These are phyloP conservation scores for Odontamblyopus rebecca DNA, from an alignment of 2,797 vertebrate species.

Conservation along the genomic window DNA sequence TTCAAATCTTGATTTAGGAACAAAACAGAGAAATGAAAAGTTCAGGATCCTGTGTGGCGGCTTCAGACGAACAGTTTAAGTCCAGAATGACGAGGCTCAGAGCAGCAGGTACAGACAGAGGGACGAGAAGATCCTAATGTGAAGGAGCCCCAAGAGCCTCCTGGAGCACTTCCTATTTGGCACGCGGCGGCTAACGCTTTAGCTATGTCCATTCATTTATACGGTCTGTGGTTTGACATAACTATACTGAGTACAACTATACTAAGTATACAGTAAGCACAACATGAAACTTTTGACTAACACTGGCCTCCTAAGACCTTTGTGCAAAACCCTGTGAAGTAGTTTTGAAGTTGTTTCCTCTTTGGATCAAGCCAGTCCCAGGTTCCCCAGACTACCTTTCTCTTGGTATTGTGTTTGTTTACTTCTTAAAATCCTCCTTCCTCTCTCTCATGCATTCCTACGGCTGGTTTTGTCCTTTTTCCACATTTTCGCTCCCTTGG, in stretches of 20 bases:
- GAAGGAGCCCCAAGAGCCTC: no score
- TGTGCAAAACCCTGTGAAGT: background rate
- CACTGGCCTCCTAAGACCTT: background rate
- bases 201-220: no score
- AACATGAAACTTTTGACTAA: background rate
- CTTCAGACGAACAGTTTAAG: no score
- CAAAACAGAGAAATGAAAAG: no score
- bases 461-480: background rate
- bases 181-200: no score
- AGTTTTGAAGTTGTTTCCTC: background rate
- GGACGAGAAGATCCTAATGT: no score
- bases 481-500: slow-evolving; percentile 5
- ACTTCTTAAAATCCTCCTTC: background rate
- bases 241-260: background rate
- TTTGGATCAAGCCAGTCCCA: background rate
- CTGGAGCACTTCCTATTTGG: no score
- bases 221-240: no score
- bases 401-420: slow-evolving; percentile 12
- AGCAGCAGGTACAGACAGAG: no score
- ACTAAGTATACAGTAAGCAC: background rate
- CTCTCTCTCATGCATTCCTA: background rate
- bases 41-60: no score
- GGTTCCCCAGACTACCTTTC: background rate
- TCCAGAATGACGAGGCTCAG: no score
- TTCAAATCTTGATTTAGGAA: no score